These are phyloP conservation scores for Petrolisthes manimaculis DNA, from an alignment of 2,888 invertebrate genomes.

Conservation along the genomic window DNA sequence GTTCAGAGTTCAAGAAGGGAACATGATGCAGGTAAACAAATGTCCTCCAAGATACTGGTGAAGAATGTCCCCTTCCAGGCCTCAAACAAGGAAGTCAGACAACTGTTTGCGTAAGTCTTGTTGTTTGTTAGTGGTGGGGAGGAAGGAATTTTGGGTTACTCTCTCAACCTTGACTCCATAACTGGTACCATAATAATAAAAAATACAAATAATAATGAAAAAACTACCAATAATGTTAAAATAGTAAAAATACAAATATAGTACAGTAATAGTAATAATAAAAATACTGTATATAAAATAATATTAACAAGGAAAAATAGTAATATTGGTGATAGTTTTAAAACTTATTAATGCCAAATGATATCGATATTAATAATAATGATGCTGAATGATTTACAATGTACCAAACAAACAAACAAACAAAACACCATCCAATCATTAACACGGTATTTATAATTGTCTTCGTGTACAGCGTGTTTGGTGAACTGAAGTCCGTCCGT, in stretches of 20 bases:
- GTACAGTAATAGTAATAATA: background rate
- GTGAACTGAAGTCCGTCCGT: conserved; percentile 50
- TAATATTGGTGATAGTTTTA: too few species aligned
- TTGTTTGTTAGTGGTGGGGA: background rate
- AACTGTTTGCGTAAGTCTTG: conserved; percentile 58
- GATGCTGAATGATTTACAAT: too few species aligned
- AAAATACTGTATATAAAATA: too few species aligned
- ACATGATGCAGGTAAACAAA: conserved; percentile 56
- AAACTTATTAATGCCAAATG: too few species aligned
- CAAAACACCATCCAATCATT: too few species aligned
- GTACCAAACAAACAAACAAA: too few species aligned
- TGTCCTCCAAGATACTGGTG: conserved; percentile 86
- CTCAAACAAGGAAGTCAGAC: conserved; percentile 69
- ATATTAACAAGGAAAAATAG: too few species aligned
- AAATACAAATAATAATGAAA: background rate
- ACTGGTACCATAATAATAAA: background rate
- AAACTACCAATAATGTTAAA: background rate
- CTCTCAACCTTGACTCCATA: background rate
- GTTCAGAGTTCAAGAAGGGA: conserved; percentile 49
- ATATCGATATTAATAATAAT: too few species aligned
- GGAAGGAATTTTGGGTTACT: background rate
- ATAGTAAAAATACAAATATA: background rate
- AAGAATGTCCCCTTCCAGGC: conserved; percentile 98
- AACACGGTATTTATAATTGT: too few species aligned
- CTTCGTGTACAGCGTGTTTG: conserved; percentile 35